Evolutionary conservation across 2,888 invertebrate species (phyloP).

Genomic region (Eledona agricola): DNA sequence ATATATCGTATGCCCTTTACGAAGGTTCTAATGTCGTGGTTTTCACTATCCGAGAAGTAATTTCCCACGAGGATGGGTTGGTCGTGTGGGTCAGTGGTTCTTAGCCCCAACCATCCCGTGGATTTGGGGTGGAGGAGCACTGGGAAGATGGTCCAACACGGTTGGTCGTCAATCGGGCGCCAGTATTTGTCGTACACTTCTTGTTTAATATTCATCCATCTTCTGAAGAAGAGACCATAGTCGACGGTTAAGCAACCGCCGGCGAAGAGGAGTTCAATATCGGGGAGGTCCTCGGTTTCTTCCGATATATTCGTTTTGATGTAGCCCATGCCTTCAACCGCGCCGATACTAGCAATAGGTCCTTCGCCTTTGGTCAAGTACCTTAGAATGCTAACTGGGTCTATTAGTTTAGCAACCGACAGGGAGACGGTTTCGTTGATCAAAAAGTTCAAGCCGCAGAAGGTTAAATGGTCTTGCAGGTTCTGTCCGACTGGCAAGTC

Average conservation of each 20-base stretch:
- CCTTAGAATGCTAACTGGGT: conserved; percentile 54
- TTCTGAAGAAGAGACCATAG: conserved; percentile 59
- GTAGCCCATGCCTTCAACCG: conserved; percentile 51
- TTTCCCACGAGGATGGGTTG: conserved; percentile 72
- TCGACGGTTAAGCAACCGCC: conserved; percentile 69
- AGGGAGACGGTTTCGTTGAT: conserved; percentile 60
- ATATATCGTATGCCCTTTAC: conserved; percentile 66
- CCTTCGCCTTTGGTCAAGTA: conserved; percentile 64
- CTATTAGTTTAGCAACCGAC: conserved; percentile 23
- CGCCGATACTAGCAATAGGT: conserved; percentile 66
- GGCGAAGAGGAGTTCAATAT: conserved; percentile 58
- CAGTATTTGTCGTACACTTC: conserved; percentile 52
- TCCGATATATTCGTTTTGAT: conserved; percentile 55
- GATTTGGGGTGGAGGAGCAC: conserved; percentile 75
- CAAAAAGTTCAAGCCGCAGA: conserved; percentile 66
- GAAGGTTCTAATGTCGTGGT: conserved; percentile 60
- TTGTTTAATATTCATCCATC: conserved; percentile 58
- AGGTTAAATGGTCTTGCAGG: conserved; percentile 74
- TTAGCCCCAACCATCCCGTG: conserved; percentile 73
- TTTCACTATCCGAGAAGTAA: conserved; percentile 59
- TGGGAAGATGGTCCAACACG: conserved; percentile 65
- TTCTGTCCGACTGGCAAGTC: conserved; percentile 74
- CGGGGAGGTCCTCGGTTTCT: conserved; percentile 51
- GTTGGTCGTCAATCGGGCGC: conserved; percentile 65
- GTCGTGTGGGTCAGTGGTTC: conserved; percentile 74